A percentile compares a stretch with the other conserved stretches of the same genome.
These are phyloP conservation scores for Drosophila birchii DNA, from an alignment of 2,888 invertebrate genomes.

Conservation along the genomic window DNA sequence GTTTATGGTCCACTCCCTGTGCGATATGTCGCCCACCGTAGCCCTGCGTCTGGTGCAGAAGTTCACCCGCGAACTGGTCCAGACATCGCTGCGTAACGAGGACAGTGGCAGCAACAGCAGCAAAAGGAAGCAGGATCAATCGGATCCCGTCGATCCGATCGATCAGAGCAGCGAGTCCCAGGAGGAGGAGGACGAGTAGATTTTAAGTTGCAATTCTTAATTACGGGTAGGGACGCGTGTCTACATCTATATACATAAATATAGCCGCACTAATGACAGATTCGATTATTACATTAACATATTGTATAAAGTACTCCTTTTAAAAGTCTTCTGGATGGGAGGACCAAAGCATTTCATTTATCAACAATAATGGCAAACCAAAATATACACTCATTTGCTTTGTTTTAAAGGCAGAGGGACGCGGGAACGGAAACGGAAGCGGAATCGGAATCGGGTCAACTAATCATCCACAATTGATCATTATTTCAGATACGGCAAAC, in stretches of 20 bases:
- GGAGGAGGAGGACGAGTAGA: conserved; percentile 42
- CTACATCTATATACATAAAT: conserved; percentile 31
- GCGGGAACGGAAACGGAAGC: not conserved
- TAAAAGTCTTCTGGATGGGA: conserved; percentile 22
- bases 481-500: conserved; percentile 27
- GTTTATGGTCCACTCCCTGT: conserved; percentile 82
- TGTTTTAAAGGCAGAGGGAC: conserved; percentile 34
- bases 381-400: conserved; percentile 40
- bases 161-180: conserved; percentile 57
- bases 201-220: conserved; percentile 33
- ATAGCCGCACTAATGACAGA: conserved; percentile 42
- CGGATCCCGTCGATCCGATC: conserved; percentile 9
- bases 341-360: conserved; percentile 34
- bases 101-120: conserved; percentile 8
- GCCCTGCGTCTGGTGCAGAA: conserved; percentile 83
- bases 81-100: conserved; percentile 66
- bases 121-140: conserved; percentile 25
- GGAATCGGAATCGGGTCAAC: conserved; percentile 8
- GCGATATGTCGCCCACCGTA: conserved; percentile 79
- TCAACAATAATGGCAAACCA: conserved; percentile 38
- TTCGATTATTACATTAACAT: conserved; percentile 29
- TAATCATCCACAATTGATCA: conserved; percentile 23
- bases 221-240: conserved; percentile 37
- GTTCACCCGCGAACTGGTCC: conserved; percentile 83
- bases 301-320: conserved; percentile 28